Conservation (phyloP, 2,888 invertebrate species). For the Leptopilina syphax region DNA sequence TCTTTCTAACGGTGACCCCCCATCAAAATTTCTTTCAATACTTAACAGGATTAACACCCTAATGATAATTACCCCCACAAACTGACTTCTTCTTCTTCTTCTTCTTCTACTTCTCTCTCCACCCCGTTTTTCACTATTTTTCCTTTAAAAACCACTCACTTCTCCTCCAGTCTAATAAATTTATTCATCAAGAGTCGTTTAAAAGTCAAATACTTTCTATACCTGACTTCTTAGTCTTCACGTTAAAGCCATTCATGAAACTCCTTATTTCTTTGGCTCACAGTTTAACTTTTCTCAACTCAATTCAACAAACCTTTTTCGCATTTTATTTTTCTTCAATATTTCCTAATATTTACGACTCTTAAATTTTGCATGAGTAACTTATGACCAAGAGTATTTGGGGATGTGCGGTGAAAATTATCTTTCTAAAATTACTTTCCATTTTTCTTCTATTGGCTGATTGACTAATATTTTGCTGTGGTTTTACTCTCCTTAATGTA, state of each 20-base stretch:
- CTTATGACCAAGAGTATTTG: neutral
- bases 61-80: conserved; percentile 56
- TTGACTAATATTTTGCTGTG: neutral
- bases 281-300: neutral
- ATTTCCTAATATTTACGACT: conserved; percentile 10
- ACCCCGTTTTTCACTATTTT: conserved; percentile 1
- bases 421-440: no score
- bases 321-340: neutral
- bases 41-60: conserved; percentile 60
- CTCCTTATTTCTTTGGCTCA: neutral
- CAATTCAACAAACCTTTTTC: neutral
- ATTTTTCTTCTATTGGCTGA: no score
- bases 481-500: no score
- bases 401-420: neutral
- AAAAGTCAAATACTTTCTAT: conserved; percentile 34
- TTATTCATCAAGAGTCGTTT: conserved; percentile 36
- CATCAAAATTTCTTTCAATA: conserved; percentile 44
- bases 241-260: conserved; percentile 10
- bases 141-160: neutral
- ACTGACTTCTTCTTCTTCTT: conserved; percentile 40
- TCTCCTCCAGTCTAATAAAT: conserved; percentile 18
- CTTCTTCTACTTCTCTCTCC: neutral
- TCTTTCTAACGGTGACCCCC: conserved; percentile 27
- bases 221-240: conserved; percentile 30
- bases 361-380: conserved; percentile 1